Percentiles rank a stretch among this genome's conserved stretches.
These are phyloP conservation scores for Archips xylosteana DNA, from an alignment of 2,888 invertebrate species.

Conservation along the genomic window DNA sequence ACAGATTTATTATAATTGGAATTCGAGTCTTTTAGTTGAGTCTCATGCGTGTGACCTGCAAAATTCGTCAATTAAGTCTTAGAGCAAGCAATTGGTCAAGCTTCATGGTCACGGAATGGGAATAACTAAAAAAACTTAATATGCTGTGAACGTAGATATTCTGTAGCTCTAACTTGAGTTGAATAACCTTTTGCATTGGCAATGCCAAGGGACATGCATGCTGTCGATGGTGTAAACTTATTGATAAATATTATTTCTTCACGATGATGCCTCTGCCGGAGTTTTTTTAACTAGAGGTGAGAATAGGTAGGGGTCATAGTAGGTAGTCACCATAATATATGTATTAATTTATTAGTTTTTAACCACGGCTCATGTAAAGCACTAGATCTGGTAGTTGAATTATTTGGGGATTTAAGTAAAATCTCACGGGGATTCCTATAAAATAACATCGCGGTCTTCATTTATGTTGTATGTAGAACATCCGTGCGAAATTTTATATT, in stretches of 20 bases:
- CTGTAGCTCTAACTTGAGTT: slow-evolving; percentile 20
- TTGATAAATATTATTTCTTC: not conserved
- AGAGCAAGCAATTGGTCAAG: slow-evolving; percentile 54
- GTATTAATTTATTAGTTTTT: too few species aligned
- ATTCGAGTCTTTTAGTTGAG: slow-evolving; percentile 67
- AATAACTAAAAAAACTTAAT: slow-evolving; percentile 33
- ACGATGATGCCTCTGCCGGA: not conserved
- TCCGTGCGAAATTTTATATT: too few species aligned
- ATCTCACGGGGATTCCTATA: too few species aligned
- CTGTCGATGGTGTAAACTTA: not conserved
- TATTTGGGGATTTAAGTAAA: too few species aligned
- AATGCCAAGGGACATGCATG: not conserved
- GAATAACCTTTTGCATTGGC: slow-evolving; percentile 33
- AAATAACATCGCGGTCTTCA: too few species aligned
- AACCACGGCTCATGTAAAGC: too few species aligned
- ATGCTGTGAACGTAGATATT: slow-evolving; percentile 38
- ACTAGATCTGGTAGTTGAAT: too few species aligned
- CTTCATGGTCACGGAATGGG: slow-evolving; percentile 66
- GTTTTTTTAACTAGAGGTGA: not conserved
- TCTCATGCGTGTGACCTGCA: slow-evolving; percentile 65
- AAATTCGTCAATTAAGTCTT: slow-evolving; percentile 71
- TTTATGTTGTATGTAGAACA: too few species aligned
- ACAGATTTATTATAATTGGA: slow-evolving; percentile 65
- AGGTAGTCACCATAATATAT: too few species aligned
- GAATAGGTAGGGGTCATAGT: not conserved